These are phyloP conservation scores for Melospiza georgiana DNA, from an alignment of 2,113 vertebrate species.

Conservation along the genomic window DNA sequence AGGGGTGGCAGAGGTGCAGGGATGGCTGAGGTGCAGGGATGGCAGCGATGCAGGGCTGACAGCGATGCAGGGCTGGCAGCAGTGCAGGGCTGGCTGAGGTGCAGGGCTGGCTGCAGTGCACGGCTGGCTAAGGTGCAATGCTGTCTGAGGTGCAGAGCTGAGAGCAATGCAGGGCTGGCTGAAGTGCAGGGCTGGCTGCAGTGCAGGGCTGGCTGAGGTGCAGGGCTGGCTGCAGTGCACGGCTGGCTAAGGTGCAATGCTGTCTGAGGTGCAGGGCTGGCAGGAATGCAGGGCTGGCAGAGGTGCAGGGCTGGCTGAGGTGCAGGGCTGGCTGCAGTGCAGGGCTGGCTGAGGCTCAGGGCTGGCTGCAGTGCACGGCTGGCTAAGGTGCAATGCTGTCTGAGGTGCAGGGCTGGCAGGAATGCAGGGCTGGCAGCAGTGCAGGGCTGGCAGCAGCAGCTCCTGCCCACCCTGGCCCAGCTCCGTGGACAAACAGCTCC, in stretches of 20 bases:
- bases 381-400: fast-evolving
- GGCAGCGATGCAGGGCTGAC: background rate
- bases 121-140: no score
- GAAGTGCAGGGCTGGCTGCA: fast-evolving
- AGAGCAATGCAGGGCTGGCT: no score
- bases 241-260: no score
- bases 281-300: background rate
- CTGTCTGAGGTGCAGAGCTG: background rate
- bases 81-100: no score
- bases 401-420: background rate
- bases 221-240: background rate
- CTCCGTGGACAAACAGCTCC: background rate
- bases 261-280: background rate
- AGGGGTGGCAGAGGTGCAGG: background rate
- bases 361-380: fast-evolving
- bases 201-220: fast-evolving
- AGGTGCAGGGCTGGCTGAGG: fast-evolving
- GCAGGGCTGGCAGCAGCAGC: background rate
- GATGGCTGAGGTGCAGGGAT: fast-evolving
- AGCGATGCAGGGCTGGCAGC: background rate
- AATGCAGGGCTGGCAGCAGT: fast-evolving
- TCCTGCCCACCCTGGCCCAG: background rate
- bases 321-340: background rate
- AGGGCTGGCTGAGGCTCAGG: background rate
- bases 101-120: no score